A percentile compares a stretch with the other conserved stretches of the same genome.
Conservation (phyloP, 2,113 vertebrate genomes). For the Platysternon megacephalum region DNA sequence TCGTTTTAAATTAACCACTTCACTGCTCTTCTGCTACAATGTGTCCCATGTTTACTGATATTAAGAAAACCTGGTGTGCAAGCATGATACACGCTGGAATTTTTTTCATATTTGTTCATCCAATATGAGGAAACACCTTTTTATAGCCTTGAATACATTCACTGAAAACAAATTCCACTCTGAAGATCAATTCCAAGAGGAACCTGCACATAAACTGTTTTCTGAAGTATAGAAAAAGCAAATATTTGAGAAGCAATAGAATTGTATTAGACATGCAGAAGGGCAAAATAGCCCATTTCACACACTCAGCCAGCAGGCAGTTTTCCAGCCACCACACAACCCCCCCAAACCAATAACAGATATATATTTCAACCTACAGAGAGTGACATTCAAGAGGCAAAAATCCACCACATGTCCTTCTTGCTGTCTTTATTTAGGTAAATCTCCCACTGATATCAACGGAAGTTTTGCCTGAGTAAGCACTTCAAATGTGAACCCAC, state of each 20-base stretch:
- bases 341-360: background rate
- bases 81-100: background rate
- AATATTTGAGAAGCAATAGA: background rate
- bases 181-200: background rate
- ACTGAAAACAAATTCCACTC: background rate
- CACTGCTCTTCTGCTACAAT: background rate
- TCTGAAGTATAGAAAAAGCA: background rate
- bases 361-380: background rate
- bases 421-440: background rate
- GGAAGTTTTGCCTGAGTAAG: conserved; percentile 11
- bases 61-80: background rate
- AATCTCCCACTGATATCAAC: background rate
- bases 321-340: background rate
- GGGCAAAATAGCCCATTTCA: background rate
- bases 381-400: background rate
- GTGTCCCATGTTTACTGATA: background rate
- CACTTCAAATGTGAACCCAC: background rate
- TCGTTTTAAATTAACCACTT: background rate
- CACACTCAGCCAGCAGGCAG: background rate
- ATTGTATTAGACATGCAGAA: background rate
- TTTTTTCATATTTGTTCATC: background rate
- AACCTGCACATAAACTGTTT: background rate
- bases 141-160: accelerated
- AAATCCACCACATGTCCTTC: background rate
- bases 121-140: background rate